These are phyloP conservation scores for Gallinago undulata DNA, from an alignment of 2,113 vertebrate species.

Conservation along the genomic window DNA sequence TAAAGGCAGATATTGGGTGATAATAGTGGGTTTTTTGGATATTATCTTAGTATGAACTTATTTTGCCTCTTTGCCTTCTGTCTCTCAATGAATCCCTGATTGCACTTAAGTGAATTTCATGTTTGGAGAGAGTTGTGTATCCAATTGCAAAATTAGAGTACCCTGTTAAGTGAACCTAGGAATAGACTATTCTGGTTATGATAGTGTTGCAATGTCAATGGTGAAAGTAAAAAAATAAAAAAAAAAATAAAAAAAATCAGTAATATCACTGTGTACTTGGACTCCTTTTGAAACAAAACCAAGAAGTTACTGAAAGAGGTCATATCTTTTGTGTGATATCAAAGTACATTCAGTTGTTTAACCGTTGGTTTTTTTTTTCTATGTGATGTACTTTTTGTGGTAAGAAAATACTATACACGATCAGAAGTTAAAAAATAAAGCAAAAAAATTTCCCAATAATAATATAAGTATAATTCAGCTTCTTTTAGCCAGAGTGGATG, in stretches of 20 bases:
- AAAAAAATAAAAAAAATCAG: rapidly evolving
- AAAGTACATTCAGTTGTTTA: neutral
- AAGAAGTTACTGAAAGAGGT: neutral
- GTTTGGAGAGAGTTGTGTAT: neutral
- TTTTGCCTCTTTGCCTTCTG: neutral
- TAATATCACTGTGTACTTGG: neutral
- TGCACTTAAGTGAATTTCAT: neutral
- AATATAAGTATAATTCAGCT: neutral
- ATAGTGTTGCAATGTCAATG: neutral
- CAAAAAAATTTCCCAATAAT: neutral
- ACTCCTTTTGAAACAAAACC: neutral
- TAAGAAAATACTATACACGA: neutral
- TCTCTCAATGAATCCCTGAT: neutral
- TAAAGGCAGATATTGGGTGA: neutral
- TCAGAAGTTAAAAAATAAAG: neutral
- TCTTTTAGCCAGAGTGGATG: neutral
- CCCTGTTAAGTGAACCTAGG: neutral
- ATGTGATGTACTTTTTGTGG: neutral
- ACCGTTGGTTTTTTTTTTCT: neutral
- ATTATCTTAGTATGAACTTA: neutral
- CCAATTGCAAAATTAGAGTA: neutral
- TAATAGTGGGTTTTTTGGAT: neutral
- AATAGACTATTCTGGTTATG: neutral
- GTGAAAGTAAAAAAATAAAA: neutral
- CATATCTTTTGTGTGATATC: neutral